phyloP scores from a whole-genome alignment of 2,888 invertebrate genomes.

The Mesopsocus fuscifrons region DNA sequence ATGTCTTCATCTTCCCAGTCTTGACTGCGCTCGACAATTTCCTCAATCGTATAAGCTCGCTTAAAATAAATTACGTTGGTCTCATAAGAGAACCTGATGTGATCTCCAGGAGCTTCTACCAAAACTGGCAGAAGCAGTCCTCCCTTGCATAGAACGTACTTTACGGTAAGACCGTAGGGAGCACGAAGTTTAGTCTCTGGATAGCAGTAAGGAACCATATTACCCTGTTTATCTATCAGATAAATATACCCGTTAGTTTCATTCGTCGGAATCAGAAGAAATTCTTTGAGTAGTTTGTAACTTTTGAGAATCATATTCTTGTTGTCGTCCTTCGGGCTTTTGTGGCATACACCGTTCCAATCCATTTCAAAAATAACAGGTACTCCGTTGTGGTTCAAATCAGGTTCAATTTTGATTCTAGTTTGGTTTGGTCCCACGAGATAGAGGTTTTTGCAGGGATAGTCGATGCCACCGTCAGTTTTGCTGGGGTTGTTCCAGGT shows the following conservation, averaged over 20 bases:
- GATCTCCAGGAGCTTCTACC: not conserved
- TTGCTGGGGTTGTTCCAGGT: not conserved
- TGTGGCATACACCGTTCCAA: constrained; percentile 5
- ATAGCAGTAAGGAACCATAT: constrained; percentile 5
- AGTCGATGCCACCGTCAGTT: not conserved
- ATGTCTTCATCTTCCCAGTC: not conserved
- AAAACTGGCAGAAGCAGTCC: not conserved
- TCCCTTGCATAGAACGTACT: not conserved
- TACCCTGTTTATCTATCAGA: not conserved
- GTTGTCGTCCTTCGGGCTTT: constrained; percentile 5
- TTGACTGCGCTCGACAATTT: not conserved
- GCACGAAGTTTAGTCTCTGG: not conserved
- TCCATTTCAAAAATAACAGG: constrained; percentile 3
- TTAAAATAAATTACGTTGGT: not conserved
- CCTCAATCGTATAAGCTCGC: not conserved
- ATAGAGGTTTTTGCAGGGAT: constrained; percentile 1
- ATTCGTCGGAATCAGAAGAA: not conserved
- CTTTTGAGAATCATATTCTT: not conserved
- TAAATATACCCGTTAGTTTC: constrained; percentile 3
- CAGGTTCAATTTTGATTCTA: not conserved
- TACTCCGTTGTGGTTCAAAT: not conserved
- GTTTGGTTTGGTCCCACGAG: not conserved
- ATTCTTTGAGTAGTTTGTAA: constrained; percentile 1
- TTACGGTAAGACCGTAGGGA: not conserved
- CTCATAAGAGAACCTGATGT: not conserved